phyloP scores from a whole-genome alignment of 2,113 vertebrate species.

The Hucho hucho region DNA sequence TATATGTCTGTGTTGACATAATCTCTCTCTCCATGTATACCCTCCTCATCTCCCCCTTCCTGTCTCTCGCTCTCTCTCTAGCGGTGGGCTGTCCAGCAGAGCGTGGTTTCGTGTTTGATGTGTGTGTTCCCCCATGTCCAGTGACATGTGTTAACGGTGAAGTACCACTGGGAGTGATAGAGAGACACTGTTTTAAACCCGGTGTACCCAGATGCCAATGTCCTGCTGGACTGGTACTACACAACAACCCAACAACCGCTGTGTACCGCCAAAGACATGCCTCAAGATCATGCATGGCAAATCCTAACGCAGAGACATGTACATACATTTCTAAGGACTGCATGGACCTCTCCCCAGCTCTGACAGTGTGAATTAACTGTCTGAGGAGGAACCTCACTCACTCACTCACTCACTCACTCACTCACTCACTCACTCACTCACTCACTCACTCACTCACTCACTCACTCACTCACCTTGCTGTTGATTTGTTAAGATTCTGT shows the following conservation, averaged over 20 bases:
- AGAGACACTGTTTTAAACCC: slow-evolving; percentile 84
- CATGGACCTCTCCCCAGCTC: background rate
- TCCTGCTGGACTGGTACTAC: slow-evolving; percentile 84
- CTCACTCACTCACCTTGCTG: no score
- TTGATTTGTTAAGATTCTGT: no score
- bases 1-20: no score
- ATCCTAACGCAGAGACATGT: slow-evolving; percentile 11
- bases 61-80: slow-evolving; percentile 43
- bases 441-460: background rate
- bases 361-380: background rate
- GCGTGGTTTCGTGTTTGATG: slow-evolving; percentile 87
- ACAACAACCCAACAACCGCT: slow-evolving; percentile 74
- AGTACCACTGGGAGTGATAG: slow-evolving; percentile 81
- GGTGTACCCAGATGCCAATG: slow-evolving; percentile 88
- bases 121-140: slow-evolving; percentile 87
- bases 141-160: slow-evolving; percentile 86
- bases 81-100: slow-evolving; percentile 85
- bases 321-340: background rate
- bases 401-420: no score
- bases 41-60: background rate
- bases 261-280: slow-evolving; percentile 79
- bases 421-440: no score
- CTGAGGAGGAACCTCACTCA: background rate
- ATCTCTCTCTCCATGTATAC: background rate
- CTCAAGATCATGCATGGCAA: slow-evolving; percentile 76